phyloP scores from a whole-genome alignment of 2,113 vertebrate genomes.

The Actenoides lindsayi region DNA sequence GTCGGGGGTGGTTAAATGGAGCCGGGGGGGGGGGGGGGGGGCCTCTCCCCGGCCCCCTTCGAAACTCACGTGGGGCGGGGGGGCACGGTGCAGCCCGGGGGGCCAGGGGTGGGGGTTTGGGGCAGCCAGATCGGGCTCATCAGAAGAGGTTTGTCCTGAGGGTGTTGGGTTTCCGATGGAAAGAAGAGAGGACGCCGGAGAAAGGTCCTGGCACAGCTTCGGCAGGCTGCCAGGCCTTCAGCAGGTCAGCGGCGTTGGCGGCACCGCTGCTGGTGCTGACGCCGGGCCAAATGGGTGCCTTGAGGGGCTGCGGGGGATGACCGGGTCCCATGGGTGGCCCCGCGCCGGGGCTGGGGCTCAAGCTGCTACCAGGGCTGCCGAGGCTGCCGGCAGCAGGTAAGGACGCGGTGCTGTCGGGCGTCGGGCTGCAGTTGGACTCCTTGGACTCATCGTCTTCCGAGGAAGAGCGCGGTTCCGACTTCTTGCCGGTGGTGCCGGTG shows the following conservation, averaged over 20 bases:
- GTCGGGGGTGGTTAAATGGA: too few relatives aligned
- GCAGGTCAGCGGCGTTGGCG: conserved; percentile 84
- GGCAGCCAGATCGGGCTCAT: background rate
- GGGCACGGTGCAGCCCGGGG: too few relatives aligned
- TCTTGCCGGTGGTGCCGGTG: conserved; percentile 77
- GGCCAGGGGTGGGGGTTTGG: background rate
- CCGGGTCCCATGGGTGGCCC: conserved; percentile 78
- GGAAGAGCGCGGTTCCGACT: conserved; percentile 85
- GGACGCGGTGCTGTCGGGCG: conserved; percentile 95
- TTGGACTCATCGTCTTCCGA: conserved; percentile 95
- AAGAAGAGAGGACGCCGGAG: conserved; percentile 92
- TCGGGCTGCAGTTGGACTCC: conserved; percentile 95
- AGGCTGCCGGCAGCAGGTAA: conserved; percentile 85
- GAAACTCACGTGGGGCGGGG: too few relatives aligned
- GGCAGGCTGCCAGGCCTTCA: conserved; percentile 93
- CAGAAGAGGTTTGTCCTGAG: conserved; percentile 96
- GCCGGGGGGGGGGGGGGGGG: background rate
- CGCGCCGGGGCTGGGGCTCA: conserved; percentile 88
- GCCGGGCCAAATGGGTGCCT: conserved; percentile 86
- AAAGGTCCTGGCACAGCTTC: conserved; percentile 92
- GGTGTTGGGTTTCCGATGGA: conserved; percentile 90
- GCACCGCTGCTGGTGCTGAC: conserved; percentile 80
- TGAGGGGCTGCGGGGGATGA: conserved; percentile 84
- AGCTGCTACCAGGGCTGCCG: conserved; percentile 84
- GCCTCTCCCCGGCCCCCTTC: too few relatives aligned